These are phyloP conservation scores for Eidolon helvum DNA, from an alignment of 2,113 vertebrate genomes.

Conservation along the genomic window DNA sequence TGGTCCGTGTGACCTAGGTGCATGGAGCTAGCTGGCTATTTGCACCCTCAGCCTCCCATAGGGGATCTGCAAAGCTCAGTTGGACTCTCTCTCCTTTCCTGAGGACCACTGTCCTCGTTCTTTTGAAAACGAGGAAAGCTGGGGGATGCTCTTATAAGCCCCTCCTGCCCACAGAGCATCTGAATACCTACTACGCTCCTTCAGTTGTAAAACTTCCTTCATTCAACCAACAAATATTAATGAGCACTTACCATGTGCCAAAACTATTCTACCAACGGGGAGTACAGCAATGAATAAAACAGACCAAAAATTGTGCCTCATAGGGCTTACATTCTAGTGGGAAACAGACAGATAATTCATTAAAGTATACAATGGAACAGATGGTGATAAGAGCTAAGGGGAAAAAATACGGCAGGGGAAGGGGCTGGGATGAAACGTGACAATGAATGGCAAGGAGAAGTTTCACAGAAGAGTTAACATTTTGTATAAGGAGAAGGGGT, in stretches of 20 bases:
- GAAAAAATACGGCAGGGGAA: not conserved
- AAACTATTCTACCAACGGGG: not conserved
- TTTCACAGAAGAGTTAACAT: not conserved
- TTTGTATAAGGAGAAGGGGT: not conserved
- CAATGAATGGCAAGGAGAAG: too few relatives aligned
- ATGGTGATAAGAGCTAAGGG: too few relatives aligned
- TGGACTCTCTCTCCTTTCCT: not conserved
- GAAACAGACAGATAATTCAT: not conserved
- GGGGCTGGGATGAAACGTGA: too few relatives aligned
- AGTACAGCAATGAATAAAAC: not conserved
- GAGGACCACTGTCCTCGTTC: not conserved
- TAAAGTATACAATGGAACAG: not conserved
- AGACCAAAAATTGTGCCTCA: not conserved
- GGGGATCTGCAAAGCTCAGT: not conserved
- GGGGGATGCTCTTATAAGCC: not conserved
- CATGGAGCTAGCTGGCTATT: not conserved
- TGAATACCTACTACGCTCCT: not conserved
- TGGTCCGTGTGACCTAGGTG: not conserved
- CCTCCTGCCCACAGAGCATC: not conserved
- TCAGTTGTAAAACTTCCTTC: not conserved
- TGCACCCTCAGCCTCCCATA: not conserved
- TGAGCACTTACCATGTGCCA: not conserved
- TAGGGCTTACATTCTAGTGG: not conserved
- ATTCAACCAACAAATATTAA: not conserved
- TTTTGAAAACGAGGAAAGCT: not conserved